Evolutionary conservation across 2,797 vertebrate genomes (phyloP).

Genomic region (Darevskia nairensis): DNA sequence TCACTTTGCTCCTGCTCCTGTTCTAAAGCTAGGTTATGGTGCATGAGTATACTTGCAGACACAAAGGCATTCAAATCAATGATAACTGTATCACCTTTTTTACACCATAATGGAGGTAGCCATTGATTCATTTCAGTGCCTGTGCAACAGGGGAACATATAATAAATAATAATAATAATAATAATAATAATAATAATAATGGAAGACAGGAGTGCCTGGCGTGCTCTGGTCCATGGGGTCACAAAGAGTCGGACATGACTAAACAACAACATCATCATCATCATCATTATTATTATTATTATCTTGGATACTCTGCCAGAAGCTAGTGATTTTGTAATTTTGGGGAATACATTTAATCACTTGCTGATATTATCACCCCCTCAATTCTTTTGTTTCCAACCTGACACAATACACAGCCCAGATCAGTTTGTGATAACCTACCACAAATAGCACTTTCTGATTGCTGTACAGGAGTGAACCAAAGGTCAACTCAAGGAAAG

Average conservation of each 20-base stretch:
- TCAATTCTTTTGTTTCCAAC: background rate
- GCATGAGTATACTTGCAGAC: background rate
- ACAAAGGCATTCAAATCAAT: too few species aligned
- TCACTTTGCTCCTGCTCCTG: background rate
- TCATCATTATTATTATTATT: too few species aligned
- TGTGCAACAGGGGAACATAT: background rate
- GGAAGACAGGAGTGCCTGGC: too few species aligned
- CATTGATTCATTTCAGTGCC: background rate
- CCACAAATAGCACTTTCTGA: background rate
- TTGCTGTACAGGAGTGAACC: background rate
- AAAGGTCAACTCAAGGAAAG: background rate
- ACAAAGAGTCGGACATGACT: too few species aligned
- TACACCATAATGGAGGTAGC: background rate
- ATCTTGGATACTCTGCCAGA: background rate
- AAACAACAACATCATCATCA: too few species aligned
- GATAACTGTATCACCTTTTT: background rate
- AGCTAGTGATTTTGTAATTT: background rate
- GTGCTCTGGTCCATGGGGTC: too few species aligned
- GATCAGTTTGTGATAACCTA: background rate
- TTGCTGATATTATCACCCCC: background rate
- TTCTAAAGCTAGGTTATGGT: background rate
- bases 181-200: too few species aligned
- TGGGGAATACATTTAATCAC: background rate
- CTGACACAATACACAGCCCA: too few species aligned
- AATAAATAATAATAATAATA: too few species aligned